phyloP scores from a whole-genome alignment of 2,888 invertebrate genomes.

The Zootermopsis nevadensis region DNA sequence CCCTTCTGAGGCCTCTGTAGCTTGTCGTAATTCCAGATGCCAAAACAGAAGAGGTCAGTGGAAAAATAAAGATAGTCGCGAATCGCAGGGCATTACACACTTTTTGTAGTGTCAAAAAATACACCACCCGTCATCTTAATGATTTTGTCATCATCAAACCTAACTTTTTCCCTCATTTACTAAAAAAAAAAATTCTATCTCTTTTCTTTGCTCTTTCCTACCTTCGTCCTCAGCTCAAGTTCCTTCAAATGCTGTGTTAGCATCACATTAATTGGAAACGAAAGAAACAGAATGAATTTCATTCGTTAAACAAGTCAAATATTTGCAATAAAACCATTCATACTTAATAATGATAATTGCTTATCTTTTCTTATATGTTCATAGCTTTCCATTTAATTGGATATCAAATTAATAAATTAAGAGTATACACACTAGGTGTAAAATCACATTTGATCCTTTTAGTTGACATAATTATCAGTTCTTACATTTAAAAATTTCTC shows the following conservation, averaged over 20 bases:
- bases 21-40: conserved; percentile 4
- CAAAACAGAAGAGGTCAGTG: not conserved
- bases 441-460: too few species aligned
- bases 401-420: too few species aligned
- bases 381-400: too few species aligned
- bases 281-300: conserved; percentile 6
- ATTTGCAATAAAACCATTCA: too few species aligned
- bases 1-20: not conserved
- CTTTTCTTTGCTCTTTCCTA: not conserved
- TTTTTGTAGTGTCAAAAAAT: conserved; percentile 35
- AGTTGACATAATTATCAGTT: too few species aligned
- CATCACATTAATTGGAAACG: conserved; percentile 33
- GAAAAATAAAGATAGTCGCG: conserved; percentile 11
- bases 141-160: conserved; percentile 14
- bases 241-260: conserved; percentile 17
- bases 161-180: conserved; percentile 38
- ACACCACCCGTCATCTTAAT: conserved; percentile 30
- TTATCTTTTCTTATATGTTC: too few species aligned
- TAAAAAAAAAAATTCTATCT: not conserved
- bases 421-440: too few species aligned
- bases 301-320: not conserved
- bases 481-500: too few species aligned
- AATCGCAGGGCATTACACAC: conserved; percentile 30
- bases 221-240: conserved; percentile 4
- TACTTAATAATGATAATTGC: too few species aligned